These are phyloP conservation scores for Neuroscelio doddi DNA, from an alignment of 2,888 invertebrate species.

Conservation along the genomic window DNA sequence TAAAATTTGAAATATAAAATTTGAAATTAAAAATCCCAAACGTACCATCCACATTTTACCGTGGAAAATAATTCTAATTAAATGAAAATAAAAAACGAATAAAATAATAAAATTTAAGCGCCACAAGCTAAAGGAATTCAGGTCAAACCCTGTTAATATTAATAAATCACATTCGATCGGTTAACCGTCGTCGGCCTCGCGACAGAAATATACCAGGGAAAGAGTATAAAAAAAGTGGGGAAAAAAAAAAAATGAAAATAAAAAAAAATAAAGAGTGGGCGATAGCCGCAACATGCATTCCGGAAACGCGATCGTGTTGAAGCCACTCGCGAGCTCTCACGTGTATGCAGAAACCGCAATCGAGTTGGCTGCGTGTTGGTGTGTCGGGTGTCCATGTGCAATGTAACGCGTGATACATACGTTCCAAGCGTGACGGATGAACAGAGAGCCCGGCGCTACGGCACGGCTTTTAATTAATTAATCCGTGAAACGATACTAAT, in stretches of 20 bases:
- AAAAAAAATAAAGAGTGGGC: constrained; percentile 22
- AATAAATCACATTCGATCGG: constrained; percentile 20
- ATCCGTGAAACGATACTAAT: constrained; percentile 68
- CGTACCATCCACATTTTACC: too few relatives aligned
- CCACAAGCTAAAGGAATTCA: constrained; percentile 3
- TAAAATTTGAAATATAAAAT: too few relatives aligned
- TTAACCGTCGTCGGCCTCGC: constrained; percentile 17
- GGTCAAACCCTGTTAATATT: not conserved
- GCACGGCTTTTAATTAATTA: constrained; percentile 69
- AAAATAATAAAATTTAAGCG: too few relatives aligned
- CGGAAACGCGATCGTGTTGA: constrained; percentile 41
- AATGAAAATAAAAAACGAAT: too few relatives aligned
- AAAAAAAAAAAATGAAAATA: too few relatives aligned
- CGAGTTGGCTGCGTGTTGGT: constrained; percentile 22
- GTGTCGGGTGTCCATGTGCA: constrained; percentile 34
- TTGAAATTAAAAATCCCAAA: too few relatives aligned
- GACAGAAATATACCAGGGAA: constrained; percentile 17
- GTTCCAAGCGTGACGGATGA: constrained; percentile 15
- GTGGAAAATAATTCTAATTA: too few relatives aligned
- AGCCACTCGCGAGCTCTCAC: constrained; percentile 26
- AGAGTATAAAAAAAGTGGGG: too few relatives aligned
- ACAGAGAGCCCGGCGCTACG: constrained; percentile 20
- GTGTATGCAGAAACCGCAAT: constrained; percentile 44
- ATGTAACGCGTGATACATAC: constrained; percentile 15
- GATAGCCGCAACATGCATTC: constrained; percentile 42